These are phyloP conservation scores for Amazona guildingii DNA, from an alignment of 2,113 vertebrate genomes.

Conservation along the genomic window DNA sequence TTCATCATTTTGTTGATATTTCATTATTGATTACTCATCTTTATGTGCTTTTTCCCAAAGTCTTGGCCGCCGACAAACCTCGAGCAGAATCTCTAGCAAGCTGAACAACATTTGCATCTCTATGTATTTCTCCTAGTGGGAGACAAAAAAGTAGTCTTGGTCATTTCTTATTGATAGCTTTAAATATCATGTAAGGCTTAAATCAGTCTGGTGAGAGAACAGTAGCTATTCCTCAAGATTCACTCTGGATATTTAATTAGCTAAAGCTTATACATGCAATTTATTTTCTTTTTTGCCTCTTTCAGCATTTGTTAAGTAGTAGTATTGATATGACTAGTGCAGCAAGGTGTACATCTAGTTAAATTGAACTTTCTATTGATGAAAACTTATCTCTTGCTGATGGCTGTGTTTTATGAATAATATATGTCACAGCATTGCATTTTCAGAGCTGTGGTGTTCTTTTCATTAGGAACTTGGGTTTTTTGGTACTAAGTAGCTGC, in stretches of 20 bases:
- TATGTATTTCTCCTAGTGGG: not conserved
- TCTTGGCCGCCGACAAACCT: not conserved
- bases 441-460: not conserved
- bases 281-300: conserved; percentile 18
- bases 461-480: not conserved
- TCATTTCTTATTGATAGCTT: conserved; percentile 35
- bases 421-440: conserved; percentile 4
- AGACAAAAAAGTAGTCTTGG: not conserved
- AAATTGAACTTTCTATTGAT: conserved; percentile 25
- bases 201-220: conserved; percentile 9
- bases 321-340: conserved; percentile 18
- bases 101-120: conserved; percentile 23
- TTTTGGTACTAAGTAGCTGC: conserved; percentile 7
- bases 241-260: conserved; percentile 37
- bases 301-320: conserved; percentile 25
- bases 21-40: conserved; percentile 26
- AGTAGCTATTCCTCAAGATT: conserved; percentile 6
- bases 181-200: conserved; percentile 38
- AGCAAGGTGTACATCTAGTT: not conserved
- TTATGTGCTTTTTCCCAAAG: conserved; percentile 23
- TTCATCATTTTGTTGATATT: conserved; percentile 13
- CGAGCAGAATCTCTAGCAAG: conserved; percentile 2
- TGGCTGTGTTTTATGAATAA: conserved; percentile 58
- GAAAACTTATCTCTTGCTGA: conserved; percentile 33
- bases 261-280: not conserved